phyloP scores from a whole-genome alignment of 2,797 vertebrate species.

The Aphelocoma californica region DNA sequence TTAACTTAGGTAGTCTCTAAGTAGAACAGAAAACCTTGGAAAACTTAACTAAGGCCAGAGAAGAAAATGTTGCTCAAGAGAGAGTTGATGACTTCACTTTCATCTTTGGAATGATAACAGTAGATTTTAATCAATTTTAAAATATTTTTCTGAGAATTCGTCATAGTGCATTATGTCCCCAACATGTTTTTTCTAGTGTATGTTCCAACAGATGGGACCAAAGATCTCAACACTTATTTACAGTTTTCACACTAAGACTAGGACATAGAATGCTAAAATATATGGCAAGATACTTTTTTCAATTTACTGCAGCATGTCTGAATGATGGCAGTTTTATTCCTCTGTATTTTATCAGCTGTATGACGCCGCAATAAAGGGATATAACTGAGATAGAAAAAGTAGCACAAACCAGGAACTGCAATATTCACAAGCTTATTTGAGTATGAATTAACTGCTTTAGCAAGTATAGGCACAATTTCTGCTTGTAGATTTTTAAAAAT shows the following conservation, averaged over 20 bases:
- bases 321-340: not conserved
- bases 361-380: not conserved
- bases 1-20: not conserved
- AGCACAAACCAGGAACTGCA: not conserved
- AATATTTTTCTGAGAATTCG: not conserved
- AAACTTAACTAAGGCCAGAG: not conserved
- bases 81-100: not conserved
- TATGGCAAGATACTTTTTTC: not conserved
- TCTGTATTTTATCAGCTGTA: not conserved
- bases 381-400: not conserved
- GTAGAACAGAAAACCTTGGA: not conserved
- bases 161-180: not conserved
- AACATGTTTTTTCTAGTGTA: rapidly evolving
- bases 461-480: not conserved
- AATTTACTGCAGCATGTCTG: not conserved
- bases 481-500: not conserved
- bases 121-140: not conserved
- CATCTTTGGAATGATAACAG: not conserved
- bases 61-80: not conserved
- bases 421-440: not conserved
- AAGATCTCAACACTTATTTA: not conserved
- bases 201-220: not conserved
- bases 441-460: not conserved
- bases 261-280: not conserved
- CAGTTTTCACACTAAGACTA: not conserved